These are phyloP conservation scores for Pongo pygmaeus DNA, from an alignment of 2,113 vertebrate species.

Conservation along the genomic window DNA sequence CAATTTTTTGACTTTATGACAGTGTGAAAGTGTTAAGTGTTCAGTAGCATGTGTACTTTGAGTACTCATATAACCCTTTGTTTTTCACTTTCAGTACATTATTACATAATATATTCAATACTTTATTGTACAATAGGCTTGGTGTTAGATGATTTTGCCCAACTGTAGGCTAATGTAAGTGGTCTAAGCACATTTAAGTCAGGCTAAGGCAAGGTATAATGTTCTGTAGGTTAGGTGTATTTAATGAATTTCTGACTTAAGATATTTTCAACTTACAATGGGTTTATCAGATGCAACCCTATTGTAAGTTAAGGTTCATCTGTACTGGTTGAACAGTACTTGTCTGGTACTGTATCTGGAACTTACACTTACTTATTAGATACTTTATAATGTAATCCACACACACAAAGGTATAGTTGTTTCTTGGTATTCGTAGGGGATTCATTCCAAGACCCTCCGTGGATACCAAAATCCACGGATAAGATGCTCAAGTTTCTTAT, in stretches of 20 bases:
- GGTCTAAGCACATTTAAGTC: not conserved
- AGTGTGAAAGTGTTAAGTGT: not conserved
- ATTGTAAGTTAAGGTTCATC: not conserved
- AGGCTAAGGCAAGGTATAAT: not conserved
- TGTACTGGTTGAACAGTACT: not conserved
- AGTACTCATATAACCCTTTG: not conserved
- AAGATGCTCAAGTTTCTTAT: not conserved
- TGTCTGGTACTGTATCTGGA: not conserved
- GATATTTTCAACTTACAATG: not conserved
- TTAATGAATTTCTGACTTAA: not conserved
- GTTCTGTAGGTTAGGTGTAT: not conserved
- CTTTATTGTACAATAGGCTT: not conserved
- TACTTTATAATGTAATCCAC: not conserved
- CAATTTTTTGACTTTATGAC: not conserved
- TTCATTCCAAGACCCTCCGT: not conserved
- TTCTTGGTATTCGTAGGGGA: not conserved
- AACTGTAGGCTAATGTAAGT: not conserved
- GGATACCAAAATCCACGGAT: not conserved
- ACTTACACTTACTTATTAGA: not conserved
- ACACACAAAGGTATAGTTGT: not conserved
- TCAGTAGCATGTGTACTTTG: not conserved
- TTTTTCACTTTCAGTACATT: not conserved
- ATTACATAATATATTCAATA: not conserved
- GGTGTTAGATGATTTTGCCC: not conserved
- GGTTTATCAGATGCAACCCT: not conserved